Evolutionary conservation across 2,888 invertebrate species (phyloP).

Genomic region (Drosophila robusta): DNA sequence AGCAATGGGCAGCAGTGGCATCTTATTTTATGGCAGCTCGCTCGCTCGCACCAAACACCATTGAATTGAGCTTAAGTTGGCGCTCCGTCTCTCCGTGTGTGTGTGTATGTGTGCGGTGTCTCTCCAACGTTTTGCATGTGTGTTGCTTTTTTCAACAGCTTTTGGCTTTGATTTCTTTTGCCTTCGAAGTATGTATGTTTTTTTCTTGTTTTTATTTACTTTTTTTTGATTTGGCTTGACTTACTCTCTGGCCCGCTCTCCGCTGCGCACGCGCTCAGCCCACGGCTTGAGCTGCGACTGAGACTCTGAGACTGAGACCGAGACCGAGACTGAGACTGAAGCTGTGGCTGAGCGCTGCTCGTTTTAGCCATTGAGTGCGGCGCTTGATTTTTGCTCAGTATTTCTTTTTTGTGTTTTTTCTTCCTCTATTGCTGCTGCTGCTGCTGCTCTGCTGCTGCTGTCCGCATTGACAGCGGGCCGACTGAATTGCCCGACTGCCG

Average conservation of each 20-base stretch:
- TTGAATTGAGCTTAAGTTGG: conserved; percentile 73
- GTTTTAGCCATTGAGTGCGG: conserved; percentile 63
- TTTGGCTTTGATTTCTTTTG: conserved; percentile 76
- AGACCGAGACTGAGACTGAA: conserved; percentile 25
- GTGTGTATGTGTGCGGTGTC: conserved; percentile 32
- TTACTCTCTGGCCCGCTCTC: conserved; percentile 50
- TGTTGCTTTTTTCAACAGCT: conserved; percentile 58
- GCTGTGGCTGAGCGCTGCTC: conserved; percentile 40
- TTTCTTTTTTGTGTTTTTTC: conserved; percentile 15
- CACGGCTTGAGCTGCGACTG: conserved; percentile 43
- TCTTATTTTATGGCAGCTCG: conserved; percentile 60
- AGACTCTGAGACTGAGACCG: conserved; percentile 33
- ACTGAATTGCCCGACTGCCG: conserved; percentile 48
- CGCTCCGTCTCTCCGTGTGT: conserved; percentile 55
- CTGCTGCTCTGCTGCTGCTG: conserved; percentile 31
- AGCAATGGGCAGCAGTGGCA: conserved; percentile 47
- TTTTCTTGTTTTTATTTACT: conserved; percentile 37
- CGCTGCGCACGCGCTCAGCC: conserved; percentile 60
- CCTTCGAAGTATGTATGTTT: conserved; percentile 36
- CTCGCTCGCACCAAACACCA: conserved; percentile 77
- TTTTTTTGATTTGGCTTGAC: conserved; percentile 35
- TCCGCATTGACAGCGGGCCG: conserved; percentile 29
- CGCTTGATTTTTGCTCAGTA: conserved; percentile 62
- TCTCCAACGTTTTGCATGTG: conserved; percentile 29
- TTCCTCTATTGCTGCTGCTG: conserved; percentile 30